phyloP scores from a whole-genome alignment of 2,113 vertebrate species.

The Calyptomena viridis region DNA sequence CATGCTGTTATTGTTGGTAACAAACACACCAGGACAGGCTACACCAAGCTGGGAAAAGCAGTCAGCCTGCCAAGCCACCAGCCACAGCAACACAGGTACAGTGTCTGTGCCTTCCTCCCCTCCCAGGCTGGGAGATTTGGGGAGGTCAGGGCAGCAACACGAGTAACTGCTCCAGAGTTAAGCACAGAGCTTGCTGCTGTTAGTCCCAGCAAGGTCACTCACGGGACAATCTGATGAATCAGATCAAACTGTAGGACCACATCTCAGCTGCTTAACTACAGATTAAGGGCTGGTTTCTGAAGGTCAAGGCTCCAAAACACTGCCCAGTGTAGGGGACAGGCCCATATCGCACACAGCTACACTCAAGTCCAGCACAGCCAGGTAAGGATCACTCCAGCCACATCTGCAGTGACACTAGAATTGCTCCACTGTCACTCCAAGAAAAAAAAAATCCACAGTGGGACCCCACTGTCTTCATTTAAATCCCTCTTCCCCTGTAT shows the following conservation, averaged over 20 bases:
- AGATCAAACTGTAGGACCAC: not conserved
- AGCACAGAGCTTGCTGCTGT: not conserved
- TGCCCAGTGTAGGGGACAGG: not conserved
- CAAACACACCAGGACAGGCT: not conserved
- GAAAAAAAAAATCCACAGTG: not conserved
- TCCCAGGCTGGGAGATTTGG: not conserved
- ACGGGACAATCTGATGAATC: rapidly evolving
- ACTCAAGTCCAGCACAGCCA: not conserved
- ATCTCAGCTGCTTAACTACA: not conserved
- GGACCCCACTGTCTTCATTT: not conserved
- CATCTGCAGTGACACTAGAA: not conserved
- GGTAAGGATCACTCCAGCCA: not conserved
- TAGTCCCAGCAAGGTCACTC: not conserved
- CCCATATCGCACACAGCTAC: not conserved
- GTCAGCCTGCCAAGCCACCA: rapidly evolving
- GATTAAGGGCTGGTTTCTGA: not conserved
- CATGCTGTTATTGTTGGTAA: not conserved
- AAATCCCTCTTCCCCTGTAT: not conserved
- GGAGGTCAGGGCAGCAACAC: not conserved
- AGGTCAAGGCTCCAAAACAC: not conserved
- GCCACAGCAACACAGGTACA: rapidly evolving
- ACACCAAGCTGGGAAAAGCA: not conserved
- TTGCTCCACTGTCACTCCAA: not conserved
- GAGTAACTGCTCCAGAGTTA: not conserved
- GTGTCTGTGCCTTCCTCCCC: not conserved